A percentile compares a stretch with the other conserved stretches of the same genome.
phyloP scores from a whole-genome alignment of 2,797 vertebrate species.

The Helarctos malayanus region DNA sequence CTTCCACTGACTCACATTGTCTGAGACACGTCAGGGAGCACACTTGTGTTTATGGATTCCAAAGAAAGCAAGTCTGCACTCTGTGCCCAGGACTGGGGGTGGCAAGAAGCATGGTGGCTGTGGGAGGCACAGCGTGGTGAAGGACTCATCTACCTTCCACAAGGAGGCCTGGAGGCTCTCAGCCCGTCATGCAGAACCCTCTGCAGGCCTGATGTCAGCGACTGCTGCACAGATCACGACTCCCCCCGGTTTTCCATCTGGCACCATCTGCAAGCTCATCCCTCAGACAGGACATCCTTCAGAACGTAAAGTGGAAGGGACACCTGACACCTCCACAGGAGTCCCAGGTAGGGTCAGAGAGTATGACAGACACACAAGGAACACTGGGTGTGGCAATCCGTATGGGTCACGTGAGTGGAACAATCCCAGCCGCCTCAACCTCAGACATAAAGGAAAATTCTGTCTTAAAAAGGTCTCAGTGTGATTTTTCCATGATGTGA shows the following conservation, averaged over 20 bases:
- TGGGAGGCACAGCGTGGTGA: neutral
- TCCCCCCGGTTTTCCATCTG: neutral
- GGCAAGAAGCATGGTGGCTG: neutral
- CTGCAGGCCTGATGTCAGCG: neutral
- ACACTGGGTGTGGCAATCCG: accelerated
- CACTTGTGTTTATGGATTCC: neutral
- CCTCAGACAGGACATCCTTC: neutral
- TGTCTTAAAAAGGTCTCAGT: neutral
- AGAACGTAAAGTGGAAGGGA: neutral
- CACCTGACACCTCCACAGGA: neutral
- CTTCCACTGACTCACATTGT: accelerated
- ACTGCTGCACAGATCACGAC: neutral
- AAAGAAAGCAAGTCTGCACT: neutral
- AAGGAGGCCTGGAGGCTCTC: accelerated
- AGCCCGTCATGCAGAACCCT: neutral
- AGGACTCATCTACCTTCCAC: neutral
- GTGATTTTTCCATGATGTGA: neutral
- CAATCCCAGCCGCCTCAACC: neutral
- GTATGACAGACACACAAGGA: neutral
- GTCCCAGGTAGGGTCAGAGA: neutral
- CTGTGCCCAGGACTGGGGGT: neutral
- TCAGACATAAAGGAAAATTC: neutral
- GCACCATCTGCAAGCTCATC: neutral
- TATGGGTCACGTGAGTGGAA: neutral
- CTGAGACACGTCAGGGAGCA: neutral